phyloP scores from a whole-genome alignment of 2,888 invertebrate species.

The Luffia ferchaultella region DNA sequence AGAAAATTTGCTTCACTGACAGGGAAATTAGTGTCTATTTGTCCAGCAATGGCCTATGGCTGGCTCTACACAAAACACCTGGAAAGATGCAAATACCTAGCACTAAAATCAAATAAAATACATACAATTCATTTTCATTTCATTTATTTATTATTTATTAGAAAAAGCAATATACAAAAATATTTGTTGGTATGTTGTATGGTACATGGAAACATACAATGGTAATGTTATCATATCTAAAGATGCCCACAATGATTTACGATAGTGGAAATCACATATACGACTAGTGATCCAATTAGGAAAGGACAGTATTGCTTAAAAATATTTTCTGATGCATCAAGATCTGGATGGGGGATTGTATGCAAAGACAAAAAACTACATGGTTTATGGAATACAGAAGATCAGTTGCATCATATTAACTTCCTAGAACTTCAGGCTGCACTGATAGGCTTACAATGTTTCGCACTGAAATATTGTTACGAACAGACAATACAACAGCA shows the following conservation, averaged over 20 bases:
- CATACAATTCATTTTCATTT: no score
- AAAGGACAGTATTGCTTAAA: background rate
- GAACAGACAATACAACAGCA: background rate
- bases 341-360: background rate
- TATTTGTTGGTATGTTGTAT: no score
- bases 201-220: no score
- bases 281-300: slow-evolving; percentile 1
- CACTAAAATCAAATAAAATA: background rate
- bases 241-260: background rate
- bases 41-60: background rate
- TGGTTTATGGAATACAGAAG: slow-evolving; percentile 1
- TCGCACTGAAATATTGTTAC: background rate
- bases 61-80: slow-evolving; percentile 1
- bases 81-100: slow-evolving; percentile 1
- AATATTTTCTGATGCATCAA: slow-evolving; percentile 2
- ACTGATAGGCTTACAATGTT: background rate
- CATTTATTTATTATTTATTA: no score
- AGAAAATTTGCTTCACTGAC: background rate
- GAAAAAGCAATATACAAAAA: no score
- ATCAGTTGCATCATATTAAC: background rate
- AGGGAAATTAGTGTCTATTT: no score
- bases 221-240: background rate
- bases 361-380: background rate
- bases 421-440: background rate
- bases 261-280: slow-evolving; percentile 1